Percentiles rank a stretch among this genome's conserved stretches.
phyloP scores from a whole-genome alignment of 2,888 invertebrate species.

The Eilema griseolum region DNA sequence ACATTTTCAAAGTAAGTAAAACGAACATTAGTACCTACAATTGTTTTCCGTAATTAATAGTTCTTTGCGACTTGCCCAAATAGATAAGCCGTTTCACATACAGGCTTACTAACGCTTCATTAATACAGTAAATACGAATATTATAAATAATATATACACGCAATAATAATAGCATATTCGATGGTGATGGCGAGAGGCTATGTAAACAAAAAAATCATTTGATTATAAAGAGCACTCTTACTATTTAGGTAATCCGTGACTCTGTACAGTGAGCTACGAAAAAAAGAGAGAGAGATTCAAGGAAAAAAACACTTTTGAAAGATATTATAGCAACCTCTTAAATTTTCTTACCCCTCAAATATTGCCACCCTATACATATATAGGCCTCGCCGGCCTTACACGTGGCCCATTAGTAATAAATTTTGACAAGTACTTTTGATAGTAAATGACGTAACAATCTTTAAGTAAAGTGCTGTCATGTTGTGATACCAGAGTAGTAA shows the following conservation, averaged over 20 bases:
- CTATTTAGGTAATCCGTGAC: no score
- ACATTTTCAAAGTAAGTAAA: neutral
- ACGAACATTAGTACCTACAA: neutral
- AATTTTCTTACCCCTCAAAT: neutral
- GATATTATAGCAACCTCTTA: neutral
- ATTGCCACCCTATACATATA: neutral
- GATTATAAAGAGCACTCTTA: no score
- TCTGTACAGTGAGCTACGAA: neutral
- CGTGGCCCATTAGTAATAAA: neutral
- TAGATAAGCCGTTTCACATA: constrained; percentile 31
- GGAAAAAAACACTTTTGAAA: neutral
- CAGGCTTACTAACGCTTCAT: neutral
- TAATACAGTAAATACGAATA: neutral
- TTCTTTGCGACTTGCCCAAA: constrained; percentile 31
- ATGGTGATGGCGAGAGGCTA: neutral
- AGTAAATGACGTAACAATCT: constrained; percentile 21
- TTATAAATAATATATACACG: neutral
- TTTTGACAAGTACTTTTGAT: neutral
- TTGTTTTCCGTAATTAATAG: constrained; percentile 45
- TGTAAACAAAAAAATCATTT: no score
- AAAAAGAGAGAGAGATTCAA: no score
- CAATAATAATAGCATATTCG: neutral
- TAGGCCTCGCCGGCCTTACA: neutral
- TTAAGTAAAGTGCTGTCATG: constrained; percentile 35
- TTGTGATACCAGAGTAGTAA: constrained; percentile 33